Evolutionary conservation across 2,113 vertebrate genomes (phyloP).

Genomic region (Zosterops lateralis): DNA sequence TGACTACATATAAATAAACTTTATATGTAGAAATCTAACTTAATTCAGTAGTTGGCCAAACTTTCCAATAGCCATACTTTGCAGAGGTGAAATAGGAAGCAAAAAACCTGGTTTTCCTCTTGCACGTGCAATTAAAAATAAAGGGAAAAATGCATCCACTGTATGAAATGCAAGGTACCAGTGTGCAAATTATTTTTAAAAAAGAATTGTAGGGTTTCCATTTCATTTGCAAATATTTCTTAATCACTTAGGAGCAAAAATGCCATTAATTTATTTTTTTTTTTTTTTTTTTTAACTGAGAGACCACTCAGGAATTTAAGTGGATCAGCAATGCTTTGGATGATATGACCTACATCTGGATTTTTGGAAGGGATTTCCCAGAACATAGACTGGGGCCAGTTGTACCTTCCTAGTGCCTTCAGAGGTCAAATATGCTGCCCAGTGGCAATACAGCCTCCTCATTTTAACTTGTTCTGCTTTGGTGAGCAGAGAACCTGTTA

Average conservation of each 20-base stretch:
- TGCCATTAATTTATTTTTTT: not conserved
- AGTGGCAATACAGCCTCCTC: not conserved
- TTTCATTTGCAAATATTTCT: not conserved
- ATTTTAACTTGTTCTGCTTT: not conserved
- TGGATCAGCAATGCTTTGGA: accelerated
- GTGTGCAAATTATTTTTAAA: not conserved
- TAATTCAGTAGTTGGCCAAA: not conserved
- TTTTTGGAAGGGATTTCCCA: not conserved
- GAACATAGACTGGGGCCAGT: accelerated
- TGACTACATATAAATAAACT: not conserved
- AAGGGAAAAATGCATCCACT: not conserved
- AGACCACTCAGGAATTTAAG: not conserved
- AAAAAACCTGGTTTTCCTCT: not conserved
- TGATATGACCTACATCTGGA: not conserved
- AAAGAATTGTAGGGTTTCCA: not conserved
- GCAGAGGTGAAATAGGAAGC: not conserved
- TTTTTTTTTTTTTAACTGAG: not conserved
- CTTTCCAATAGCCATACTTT: not conserved
- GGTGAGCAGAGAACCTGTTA: not conserved
- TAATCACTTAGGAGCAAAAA: not conserved
- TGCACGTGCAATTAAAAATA: not conserved
- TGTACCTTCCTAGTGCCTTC: not conserved
- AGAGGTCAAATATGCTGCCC: not conserved
- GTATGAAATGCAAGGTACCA: not conserved
- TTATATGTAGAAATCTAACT: not conserved